Evolutionary conservation across 2,113 vertebrate genomes (phyloP).

Genomic region (Petromus typicus): DNA sequence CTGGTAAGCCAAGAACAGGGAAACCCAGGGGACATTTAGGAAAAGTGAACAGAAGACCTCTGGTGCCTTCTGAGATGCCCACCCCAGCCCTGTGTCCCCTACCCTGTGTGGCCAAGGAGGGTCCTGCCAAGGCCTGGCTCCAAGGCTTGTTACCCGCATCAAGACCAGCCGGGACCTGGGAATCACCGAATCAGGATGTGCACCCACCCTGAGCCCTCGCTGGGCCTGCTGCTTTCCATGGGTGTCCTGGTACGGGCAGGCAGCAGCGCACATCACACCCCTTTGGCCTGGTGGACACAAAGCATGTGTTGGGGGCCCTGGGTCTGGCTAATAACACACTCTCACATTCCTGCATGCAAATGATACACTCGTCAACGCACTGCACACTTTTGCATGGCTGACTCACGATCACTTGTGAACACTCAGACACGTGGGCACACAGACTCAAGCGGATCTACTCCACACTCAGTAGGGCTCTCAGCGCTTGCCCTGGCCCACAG

Average conservation of each 20-base stretch:
- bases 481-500: neutral
- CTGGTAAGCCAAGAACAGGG: neutral
- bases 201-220: neutral
- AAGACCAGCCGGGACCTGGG: neutral
- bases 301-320: neutral
- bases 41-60: neutral
- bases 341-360: neutral
- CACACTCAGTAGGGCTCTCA: neutral
- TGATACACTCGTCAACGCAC: neutral
- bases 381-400: neutral
- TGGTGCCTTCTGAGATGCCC: neutral
- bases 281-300: neutral
- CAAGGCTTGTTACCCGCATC: neutral
- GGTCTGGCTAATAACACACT: neutral
- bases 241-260: neutral
- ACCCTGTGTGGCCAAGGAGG: neutral
- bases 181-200: neutral
- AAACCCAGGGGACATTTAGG: neutral
- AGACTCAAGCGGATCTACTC: neutral
- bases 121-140: neutral
- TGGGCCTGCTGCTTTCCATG: neutral
- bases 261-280: neutral
- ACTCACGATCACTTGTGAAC: neutral
- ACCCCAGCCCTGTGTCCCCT: neutral
- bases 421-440: slow-evolving; percentile 50